These are phyloP conservation scores for Bergia puertoricense DNA, from an alignment of 92 coral and sea anemone genomes.

Conservation along the genomic window DNA sequence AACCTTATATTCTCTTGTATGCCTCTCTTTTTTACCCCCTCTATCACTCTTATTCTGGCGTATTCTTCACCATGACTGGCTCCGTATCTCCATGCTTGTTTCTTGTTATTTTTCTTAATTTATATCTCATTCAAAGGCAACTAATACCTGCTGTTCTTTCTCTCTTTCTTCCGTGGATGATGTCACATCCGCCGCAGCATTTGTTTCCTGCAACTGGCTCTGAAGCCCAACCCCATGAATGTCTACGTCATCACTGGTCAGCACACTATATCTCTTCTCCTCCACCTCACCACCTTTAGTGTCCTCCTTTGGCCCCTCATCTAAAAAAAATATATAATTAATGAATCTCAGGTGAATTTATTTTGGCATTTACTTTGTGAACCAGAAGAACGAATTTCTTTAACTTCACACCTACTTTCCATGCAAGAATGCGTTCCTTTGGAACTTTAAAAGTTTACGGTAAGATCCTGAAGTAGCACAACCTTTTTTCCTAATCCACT, in stretches of 20 bases:
- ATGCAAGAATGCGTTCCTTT: too few relatives aligned
- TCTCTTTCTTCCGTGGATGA: constrained; percentile 2
- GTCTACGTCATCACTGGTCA: constrained; percentile 15
- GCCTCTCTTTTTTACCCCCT: too few relatives aligned
- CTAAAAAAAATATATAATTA: neutral
- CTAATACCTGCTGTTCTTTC: constrained; percentile 16
- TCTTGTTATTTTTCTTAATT: too few relatives aligned
- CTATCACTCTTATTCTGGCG: too few relatives aligned
- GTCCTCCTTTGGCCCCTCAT: neutral
- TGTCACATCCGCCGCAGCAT: constrained; percentile 2
- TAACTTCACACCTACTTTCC: too few relatives aligned
- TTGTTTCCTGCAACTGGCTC: constrained; percentile 19
- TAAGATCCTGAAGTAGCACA: too few relatives aligned
- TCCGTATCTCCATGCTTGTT: too few relatives aligned
- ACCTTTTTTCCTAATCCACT: too few relatives aligned
- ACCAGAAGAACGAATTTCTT: neutral
- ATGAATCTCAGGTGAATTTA: neutral
- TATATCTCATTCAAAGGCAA: neutral
- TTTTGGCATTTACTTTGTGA: neutral
- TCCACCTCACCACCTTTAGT: neutral
- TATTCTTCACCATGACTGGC: too few relatives aligned
- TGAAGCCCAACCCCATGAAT: constrained; percentile 35
- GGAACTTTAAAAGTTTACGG: too few relatives aligned
- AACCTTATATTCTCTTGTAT: too few relatives aligned
- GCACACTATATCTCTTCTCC: constrained; percentile 37